A percentile compares a stretch with the other conserved stretches of the same genome.
phyloP scores from a whole-genome alignment of 2,888 invertebrate genomes.

The Papilio protenor region DNA sequence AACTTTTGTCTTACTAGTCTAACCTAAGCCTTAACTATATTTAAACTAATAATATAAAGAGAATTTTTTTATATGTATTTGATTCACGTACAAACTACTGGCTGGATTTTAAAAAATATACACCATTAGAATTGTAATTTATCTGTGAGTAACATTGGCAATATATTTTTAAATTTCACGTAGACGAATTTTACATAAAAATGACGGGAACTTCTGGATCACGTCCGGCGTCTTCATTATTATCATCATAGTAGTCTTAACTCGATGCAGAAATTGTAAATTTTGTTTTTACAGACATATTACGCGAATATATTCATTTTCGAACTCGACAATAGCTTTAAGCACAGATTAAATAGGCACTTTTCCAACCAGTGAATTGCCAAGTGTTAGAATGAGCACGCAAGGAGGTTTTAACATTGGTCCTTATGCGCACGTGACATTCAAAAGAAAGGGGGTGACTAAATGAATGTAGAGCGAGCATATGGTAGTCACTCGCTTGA shows the following conservation, averaged over 20 bases:
- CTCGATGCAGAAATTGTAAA: neutral
- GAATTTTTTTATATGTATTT: too few species aligned
- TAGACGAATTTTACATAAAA: neutral
- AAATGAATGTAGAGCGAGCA: conserved; percentile 51
- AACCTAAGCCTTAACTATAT: too few species aligned
- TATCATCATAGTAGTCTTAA: neutral
- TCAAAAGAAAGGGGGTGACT: conserved; percentile 46
- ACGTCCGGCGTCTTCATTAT: neutral
- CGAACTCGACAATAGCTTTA: neutral
- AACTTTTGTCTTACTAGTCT: neutral
- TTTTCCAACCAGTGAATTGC: conserved; percentile 42
- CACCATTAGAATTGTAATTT: too few species aligned
- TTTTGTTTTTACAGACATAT: neutral
- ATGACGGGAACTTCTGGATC: neutral
- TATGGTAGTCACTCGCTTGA: conserved; percentile 63
- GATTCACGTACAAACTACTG: too few species aligned
- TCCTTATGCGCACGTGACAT: conserved; percentile 72
- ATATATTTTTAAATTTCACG: too few species aligned
- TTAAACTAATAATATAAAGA: too few species aligned
- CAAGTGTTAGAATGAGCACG: conserved; percentile 56
- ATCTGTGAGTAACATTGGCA: too few species aligned
- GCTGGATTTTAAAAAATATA: too few species aligned
- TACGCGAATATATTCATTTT: neutral
- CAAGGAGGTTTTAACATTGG: conserved; percentile 60
- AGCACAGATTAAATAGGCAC: conserved; percentile 24